phyloP scores from a whole-genome alignment of 2,888 invertebrate species.

The Phengaris arion region DNA sequence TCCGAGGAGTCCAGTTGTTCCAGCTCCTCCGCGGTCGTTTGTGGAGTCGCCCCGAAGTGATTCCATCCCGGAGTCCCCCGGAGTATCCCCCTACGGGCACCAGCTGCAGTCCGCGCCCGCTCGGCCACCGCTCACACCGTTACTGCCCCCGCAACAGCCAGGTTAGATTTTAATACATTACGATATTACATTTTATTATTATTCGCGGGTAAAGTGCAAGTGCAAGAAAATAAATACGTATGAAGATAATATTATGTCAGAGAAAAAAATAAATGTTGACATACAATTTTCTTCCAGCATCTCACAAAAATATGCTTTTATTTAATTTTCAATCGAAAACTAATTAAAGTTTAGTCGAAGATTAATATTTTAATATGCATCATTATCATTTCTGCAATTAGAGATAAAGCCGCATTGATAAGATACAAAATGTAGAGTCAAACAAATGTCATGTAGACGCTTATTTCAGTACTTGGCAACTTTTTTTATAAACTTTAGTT shows the following conservation, averaged over 20 bases:
- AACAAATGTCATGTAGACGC: constrained; percentile 10
- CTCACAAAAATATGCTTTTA: not conserved
- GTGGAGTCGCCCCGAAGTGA: constrained; percentile 65
- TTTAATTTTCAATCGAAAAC: not conserved
- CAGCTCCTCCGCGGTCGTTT: constrained; percentile 56
- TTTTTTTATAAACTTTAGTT: no score
- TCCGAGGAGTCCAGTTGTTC: constrained; percentile 58
- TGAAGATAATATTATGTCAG: no score
- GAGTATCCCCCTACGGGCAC: constrained; percentile 65
- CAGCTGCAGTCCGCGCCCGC: constrained; percentile 81
- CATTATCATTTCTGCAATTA: not conserved
- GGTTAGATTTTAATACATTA: constrained; percentile 36
- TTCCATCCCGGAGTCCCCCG: constrained; percentile 69
- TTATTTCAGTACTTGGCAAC: not conserved
- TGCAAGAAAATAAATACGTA: no score
- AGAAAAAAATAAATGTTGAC: no score
- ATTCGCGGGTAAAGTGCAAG: constrained; percentile 11
- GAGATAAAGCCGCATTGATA: constrained; percentile 2
- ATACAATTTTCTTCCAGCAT: no score
- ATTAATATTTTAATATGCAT: not conserved
- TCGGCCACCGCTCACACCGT: constrained; percentile 73
- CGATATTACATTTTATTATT: not conserved
- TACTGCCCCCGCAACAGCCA: constrained; percentile 69
- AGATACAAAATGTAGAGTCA: constrained; percentile 14
- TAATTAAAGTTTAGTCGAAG: not conserved